Evolutionary conservation across 2,113 vertebrate genomes (phyloP).

Genomic region (Azemiops feae): DNA sequence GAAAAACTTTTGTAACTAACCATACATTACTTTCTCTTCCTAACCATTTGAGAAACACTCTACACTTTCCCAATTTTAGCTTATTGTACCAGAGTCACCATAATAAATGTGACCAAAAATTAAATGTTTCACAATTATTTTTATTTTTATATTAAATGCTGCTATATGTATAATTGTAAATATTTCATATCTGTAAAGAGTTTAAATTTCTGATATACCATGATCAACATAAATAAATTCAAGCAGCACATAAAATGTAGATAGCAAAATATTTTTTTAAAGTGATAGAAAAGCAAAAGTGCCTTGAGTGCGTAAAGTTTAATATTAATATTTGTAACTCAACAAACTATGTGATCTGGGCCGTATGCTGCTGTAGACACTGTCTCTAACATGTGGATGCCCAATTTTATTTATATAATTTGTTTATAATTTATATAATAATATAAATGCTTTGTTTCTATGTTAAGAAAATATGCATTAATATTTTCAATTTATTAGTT

Average conservation of each 20-base stretch:
- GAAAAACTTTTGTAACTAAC: not conserved
- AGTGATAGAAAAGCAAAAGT: not conserved
- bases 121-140: too few species aligned
- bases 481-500: not conserved
- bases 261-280: not conserved
- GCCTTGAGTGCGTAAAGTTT: not conserved
- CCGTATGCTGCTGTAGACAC: not conserved
- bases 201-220: not conserved
- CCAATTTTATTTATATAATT: not conserved
- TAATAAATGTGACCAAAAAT: too few species aligned
- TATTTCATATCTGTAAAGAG: not conserved
- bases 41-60: not conserved
- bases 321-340: not conserved
- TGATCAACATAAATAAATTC: not conserved
- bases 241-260: not conserved
- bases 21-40: not conserved
- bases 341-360: not conserved
- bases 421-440: not conserved
- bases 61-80: not conserved
- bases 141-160: not conserved
- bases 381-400: too few species aligned
- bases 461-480: not conserved
- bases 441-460: not conserved
- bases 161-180: not conserved
- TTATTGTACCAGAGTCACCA: not conserved